phyloP scores from a whole-genome alignment of 1,140 invertebrate species.

The Cotesia glomerata region DNA sequence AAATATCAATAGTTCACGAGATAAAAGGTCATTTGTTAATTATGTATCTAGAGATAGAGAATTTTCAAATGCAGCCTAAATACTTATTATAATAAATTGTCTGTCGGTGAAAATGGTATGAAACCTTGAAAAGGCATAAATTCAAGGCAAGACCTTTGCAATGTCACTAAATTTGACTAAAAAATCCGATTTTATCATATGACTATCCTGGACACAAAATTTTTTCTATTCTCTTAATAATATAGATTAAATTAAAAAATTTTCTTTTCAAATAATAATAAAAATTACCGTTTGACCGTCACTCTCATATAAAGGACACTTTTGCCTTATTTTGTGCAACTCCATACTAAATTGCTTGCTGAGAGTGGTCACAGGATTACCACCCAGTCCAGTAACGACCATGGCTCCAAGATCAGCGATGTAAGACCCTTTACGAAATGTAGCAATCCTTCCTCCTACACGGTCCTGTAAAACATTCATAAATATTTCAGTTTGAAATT shows the following conservation, averaged over 20 bases:
- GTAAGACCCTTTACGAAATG: conserved; percentile 93
- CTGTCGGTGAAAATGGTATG: too few species aligned
- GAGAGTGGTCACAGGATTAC: conserved; percentile 95
- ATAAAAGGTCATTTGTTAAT: too few species aligned
- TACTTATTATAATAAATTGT: too few species aligned
- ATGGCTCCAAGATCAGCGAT: conserved; percentile 94
- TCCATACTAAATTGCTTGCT: conserved; percentile 98
- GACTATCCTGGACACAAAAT: too few species aligned
- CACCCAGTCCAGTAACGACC: conserved; percentile 88
- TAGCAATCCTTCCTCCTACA: conserved; percentile 95
- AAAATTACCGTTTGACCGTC: conserved; percentile 83
- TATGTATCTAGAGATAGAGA: too few species aligned
- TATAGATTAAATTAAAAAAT: background rate
- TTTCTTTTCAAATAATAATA: conserved; percentile 6
- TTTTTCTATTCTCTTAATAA: too few species aligned
- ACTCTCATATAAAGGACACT: conserved; percentile 95
- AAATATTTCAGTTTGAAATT: background rate
- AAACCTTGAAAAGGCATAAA: too few species aligned
- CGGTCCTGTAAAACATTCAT: conserved; percentile 70
- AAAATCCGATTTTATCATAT: too few species aligned
- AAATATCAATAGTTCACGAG: too few species aligned
- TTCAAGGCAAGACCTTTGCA: too few species aligned
- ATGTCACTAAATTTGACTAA: too few species aligned
- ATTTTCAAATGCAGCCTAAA: too few species aligned
- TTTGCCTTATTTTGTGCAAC: conserved; percentile 93